Conservation (phyloP, 2,888 invertebrate species). For the Acanthosoma haemorrhoidale region DNA sequence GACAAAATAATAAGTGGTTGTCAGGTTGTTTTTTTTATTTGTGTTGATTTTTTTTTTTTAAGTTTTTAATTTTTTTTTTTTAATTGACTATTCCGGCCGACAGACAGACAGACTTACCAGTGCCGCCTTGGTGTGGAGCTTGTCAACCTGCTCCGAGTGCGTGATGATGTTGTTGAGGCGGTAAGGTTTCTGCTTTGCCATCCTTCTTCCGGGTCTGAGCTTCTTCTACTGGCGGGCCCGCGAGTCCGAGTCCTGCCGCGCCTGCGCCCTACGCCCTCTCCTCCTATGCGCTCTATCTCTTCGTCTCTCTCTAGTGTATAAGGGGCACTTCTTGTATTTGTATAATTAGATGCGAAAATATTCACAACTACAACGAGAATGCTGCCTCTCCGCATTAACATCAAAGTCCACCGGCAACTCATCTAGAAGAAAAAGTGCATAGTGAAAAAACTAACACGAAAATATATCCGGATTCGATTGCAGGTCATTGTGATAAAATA, state of each 20-base stretch:
- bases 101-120: background rate
- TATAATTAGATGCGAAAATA: too few relatives aligned
- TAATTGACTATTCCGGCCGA: background rate
- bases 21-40: background rate
- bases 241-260: background rate
- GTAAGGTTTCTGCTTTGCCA: constrained; percentile 25
- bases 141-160: constrained; percentile 5
- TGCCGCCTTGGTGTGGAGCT: constrained; percentile 15
- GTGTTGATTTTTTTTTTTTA: background rate
- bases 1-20: too few relatives aligned
- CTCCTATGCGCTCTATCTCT: background rate
- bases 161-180: constrained; percentile 24
- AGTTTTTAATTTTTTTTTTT: background rate
- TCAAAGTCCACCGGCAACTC: too few relatives aligned
- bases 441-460: too few relatives aligned
- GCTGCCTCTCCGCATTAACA: too few relatives aligned
- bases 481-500: too few relatives aligned
- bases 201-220: constrained; percentile 9
- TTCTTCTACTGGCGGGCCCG: constrained; percentile 17
- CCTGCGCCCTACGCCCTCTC: background rate
- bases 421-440: too few relatives aligned
- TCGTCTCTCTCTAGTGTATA: background rate
- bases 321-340: background rate
- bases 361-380: too few relatives aligned
- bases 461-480: too few relatives aligned